Conservation (phyloP, 2,888 invertebrate genomes). For the Argynnis bischoffii region DNA sequence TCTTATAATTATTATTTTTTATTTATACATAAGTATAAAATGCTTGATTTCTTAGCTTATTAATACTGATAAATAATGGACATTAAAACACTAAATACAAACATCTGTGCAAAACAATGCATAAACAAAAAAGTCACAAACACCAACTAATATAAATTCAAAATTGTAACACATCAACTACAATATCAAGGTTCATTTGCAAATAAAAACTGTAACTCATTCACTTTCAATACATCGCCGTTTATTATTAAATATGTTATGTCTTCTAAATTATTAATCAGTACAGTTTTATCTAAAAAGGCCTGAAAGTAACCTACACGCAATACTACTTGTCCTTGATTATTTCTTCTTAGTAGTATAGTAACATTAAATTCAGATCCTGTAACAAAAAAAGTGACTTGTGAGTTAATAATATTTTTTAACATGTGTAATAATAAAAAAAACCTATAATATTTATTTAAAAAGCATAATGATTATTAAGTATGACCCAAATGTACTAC, state of each 20-base stretch:
- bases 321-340: no score
- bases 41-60: slow-evolving; percentile 13
- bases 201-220: slow-evolving; percentile 53
- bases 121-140: background rate
- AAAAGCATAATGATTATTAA: no score
- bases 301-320: no score
- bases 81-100: background rate
- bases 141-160: slow-evolving; percentile 4
- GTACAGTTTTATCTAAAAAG: no score
- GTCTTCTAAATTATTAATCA: slow-evolving; percentile 40
- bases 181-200: slow-evolving; percentile 35
- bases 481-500: no score
- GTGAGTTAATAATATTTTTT: no score
- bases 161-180: background rate
- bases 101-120: background rate
- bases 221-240: slow-evolving; percentile 56
- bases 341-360: no score
- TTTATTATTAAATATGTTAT: slow-evolving; percentile 56
- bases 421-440: no score
- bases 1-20: background rate
- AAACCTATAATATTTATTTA: no score
- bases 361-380: no score
- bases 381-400: no score
- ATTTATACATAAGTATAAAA: slow-evolving; percentile 1
- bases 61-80: slow-evolving; percentile 32